These are phyloP conservation scores for Lithophane ornitopus DNA, from an alignment of 2,888 invertebrate species.

Conservation along the genomic window DNA sequence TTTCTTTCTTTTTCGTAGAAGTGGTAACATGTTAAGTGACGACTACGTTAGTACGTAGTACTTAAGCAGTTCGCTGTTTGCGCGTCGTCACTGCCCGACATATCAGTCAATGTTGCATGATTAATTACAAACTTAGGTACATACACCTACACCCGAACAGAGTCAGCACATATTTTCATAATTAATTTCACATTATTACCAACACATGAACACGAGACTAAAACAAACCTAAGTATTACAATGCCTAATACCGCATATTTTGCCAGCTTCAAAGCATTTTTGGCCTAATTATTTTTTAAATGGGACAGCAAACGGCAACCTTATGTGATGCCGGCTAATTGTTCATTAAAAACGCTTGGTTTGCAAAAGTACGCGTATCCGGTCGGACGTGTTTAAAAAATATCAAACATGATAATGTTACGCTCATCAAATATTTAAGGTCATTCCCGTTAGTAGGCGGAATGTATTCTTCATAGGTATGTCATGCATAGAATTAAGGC, in stretches of 20 bases:
- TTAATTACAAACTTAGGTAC: conserved; percentile 17
- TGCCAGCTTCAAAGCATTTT: conserved; percentile 10
- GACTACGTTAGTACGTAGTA: neutral
- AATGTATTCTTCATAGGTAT: conserved; percentile 9
- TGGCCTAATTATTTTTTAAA: conserved; percentile 35
- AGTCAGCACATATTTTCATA: neutral
- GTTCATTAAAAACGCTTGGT: conserved; percentile 36
- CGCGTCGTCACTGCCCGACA: neutral
- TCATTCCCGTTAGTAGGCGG: conserved; percentile 8
- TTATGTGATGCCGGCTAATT: conserved; percentile 41
- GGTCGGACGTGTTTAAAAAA: conserved; percentile 30
- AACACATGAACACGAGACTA: neutral
- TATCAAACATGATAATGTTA: conserved; percentile 34
- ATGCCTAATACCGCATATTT: conserved; percentile 10
- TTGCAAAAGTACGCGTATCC: conserved; percentile 28
- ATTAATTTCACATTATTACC: neutral
- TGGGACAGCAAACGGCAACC: conserved; percentile 17
- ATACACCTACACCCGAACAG: neutral
- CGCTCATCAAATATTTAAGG: conserved; percentile 55
- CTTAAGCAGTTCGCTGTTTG: conserved; percentile 10
- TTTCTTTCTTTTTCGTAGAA: no score
- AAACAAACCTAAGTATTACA: neutral
- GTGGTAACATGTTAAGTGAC: conserved; percentile 6
- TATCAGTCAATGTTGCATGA: conserved; percentile 16
- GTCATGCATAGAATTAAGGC: conserved; percentile 31